Evolutionary conservation across 2,797 vertebrate species (phyloP).

Genomic region (Corythornis leucogaster): DNA sequence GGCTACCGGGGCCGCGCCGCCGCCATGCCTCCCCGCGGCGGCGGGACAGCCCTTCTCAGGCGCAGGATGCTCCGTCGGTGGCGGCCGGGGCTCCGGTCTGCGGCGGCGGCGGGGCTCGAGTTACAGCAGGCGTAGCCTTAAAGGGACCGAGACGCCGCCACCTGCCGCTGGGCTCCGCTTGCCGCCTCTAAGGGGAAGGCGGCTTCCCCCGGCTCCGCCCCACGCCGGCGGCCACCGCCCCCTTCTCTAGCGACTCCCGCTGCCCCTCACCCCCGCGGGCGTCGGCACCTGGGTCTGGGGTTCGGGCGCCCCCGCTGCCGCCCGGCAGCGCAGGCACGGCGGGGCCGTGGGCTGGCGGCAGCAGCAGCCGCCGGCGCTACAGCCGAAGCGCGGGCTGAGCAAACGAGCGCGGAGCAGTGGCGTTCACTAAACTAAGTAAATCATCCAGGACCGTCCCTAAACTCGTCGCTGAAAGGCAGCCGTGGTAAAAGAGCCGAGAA

Average conservation of each 20-base stretch:
- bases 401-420: too few relatives aligned
- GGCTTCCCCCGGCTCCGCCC: neutral
- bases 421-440: too few relatives aligned
- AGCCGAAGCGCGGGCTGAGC: neutral
- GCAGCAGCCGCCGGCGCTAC: too few relatives aligned
- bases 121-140: slow-evolving; percentile 54
- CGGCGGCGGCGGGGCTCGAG: slow-evolving; percentile 58
- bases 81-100: neutral
- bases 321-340: neutral
- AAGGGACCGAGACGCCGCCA: slow-evolving; percentile 8
- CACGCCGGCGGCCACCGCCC: neutral
- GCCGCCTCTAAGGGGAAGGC: neutral
- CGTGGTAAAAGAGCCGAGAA: neutral
- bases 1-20: neutral
- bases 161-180: neutral
- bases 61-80: neutral
- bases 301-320: neutral
- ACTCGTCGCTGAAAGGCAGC: neutral
- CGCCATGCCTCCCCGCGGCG: neutral
- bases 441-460: neutral
- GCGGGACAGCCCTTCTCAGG: neutral
- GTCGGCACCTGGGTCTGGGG: neutral
- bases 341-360: neutral
- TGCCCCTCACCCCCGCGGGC: neutral
- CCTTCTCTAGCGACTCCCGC: neutral